phyloP scores from a whole-genome alignment of 2,797 vertebrate genomes.

The Meriones psammophilus region DNA sequence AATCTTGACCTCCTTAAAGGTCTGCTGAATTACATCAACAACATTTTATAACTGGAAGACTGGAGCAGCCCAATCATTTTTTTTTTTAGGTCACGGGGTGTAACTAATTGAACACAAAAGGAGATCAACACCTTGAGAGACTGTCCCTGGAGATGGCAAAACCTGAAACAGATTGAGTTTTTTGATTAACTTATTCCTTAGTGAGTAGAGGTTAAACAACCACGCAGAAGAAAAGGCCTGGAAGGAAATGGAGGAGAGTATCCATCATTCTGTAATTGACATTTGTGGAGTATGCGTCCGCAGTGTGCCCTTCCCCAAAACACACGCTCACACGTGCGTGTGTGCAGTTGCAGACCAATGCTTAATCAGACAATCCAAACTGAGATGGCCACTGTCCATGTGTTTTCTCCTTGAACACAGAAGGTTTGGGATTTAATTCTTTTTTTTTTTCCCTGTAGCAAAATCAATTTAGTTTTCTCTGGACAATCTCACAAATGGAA shows the following conservation, averaged over 20 bases:
- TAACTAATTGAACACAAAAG: conserved; percentile 79
- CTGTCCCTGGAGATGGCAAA: conserved; percentile 62
- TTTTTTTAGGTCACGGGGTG: conserved; percentile 70
- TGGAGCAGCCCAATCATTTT: conserved; percentile 66
- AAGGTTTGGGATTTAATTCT: conserved; percentile 44
- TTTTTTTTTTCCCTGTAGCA: conserved; percentile 50
- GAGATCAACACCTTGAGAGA: conserved; percentile 67
- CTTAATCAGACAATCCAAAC: neutral
- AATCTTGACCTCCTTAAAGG: conserved; percentile 77
- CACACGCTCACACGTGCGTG: fast-evolving
- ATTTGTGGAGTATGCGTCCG: neutral
- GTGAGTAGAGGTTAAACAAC: conserved; percentile 72
- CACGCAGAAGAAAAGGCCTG: conserved; percentile 47
- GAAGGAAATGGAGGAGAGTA: neutral
- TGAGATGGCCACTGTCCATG: fast-evolving
- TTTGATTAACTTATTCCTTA: conserved; percentile 79
- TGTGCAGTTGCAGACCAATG: fast-evolving
- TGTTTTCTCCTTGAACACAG: conserved; percentile 31
- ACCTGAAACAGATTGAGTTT: conserved; percentile 72
- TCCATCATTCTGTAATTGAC: neutral
- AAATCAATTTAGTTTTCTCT: conserved; percentile 67
- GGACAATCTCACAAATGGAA: conserved; percentile 65
- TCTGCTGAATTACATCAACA: conserved; percentile 66
- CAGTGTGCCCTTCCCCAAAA: fast-evolving
- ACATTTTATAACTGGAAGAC: conserved; percentile 67